These are phyloP conservation scores for Cuculus canorus DNA, from an alignment of 2,797 vertebrate genomes.

Conservation along the genomic window DNA sequence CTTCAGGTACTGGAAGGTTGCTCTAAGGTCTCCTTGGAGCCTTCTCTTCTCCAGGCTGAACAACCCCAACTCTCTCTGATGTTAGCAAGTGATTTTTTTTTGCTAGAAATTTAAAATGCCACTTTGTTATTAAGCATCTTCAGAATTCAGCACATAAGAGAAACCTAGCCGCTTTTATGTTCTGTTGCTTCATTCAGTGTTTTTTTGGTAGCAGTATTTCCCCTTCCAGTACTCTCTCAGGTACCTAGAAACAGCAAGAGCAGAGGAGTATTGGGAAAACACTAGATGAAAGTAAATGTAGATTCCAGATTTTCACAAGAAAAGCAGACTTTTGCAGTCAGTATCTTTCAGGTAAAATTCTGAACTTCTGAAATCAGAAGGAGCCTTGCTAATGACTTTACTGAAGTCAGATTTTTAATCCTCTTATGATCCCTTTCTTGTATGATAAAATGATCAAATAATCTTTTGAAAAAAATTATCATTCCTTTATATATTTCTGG, in stretches of 20 bases:
- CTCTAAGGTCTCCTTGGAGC: no score
- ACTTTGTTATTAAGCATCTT: not conserved
- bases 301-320: not conserved
- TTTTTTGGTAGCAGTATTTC: not conserved
- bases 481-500: not conserved
- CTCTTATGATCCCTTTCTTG: not conserved
- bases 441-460: not conserved
- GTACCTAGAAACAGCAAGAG: not conserved
- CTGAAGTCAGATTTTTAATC: not conserved
- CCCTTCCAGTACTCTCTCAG: not conserved
- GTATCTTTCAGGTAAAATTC: not conserved
- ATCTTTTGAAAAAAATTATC: not conserved
- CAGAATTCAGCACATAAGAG: not conserved
- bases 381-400: not conserved
- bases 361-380: not conserved
- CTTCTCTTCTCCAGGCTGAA: no score
- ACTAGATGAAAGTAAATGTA: not conserved
- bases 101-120: not conserved
- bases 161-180: not conserved
- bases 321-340: not conserved
- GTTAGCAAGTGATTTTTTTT: no score
- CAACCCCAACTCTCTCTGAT: no score
- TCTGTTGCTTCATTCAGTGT: not conserved
- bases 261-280: not conserved
- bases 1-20: no score